Conservation (phyloP, 2,888 invertebrate genomes). For the Plemyria rubiginata region DNA sequence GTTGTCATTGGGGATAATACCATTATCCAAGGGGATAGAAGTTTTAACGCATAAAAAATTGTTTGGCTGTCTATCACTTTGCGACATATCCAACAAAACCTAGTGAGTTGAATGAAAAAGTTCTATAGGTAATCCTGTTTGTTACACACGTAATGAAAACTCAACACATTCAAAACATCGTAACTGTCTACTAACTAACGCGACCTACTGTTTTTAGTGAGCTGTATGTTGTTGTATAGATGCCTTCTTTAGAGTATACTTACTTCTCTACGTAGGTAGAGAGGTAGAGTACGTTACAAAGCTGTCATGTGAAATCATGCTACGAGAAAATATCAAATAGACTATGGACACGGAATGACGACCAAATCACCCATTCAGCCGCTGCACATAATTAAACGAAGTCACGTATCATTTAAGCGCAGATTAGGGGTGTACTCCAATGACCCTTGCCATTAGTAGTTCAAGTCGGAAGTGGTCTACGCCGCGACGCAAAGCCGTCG, state of each 20-base stretch:
- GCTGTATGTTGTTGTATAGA: too few relatives aligned
- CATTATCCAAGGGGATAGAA: conserved; percentile 28
- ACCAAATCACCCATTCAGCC: conserved; percentile 26
- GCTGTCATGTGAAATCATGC: conserved; percentile 4
- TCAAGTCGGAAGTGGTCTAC: conserved; percentile 55
- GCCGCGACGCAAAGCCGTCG: conserved; percentile 69
- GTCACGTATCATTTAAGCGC: conserved; percentile 68
- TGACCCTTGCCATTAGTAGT: conserved; percentile 70
- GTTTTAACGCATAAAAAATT: conserved; percentile 1
- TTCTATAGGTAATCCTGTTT: background rate
- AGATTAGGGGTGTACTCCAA: conserved; percentile 67
- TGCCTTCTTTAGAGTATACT: too few relatives aligned
- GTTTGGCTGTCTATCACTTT: background rate
- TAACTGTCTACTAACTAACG: background rate
- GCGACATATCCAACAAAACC: conserved; percentile 2
- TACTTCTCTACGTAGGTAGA: too few relatives aligned
- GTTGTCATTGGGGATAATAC: conserved; percentile 37
- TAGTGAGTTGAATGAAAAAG: background rate
- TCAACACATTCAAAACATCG: background rate
- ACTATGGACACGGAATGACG: conserved; percentile 23
- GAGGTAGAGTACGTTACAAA: too few relatives aligned
- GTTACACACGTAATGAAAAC: background rate
- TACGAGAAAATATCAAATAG: conserved; percentile 8
- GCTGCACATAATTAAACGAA: conserved; percentile 53
- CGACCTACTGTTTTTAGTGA: background rate